Conservation (phyloP, 2,797 vertebrate species). For the Graptemys geographica region DNA sequence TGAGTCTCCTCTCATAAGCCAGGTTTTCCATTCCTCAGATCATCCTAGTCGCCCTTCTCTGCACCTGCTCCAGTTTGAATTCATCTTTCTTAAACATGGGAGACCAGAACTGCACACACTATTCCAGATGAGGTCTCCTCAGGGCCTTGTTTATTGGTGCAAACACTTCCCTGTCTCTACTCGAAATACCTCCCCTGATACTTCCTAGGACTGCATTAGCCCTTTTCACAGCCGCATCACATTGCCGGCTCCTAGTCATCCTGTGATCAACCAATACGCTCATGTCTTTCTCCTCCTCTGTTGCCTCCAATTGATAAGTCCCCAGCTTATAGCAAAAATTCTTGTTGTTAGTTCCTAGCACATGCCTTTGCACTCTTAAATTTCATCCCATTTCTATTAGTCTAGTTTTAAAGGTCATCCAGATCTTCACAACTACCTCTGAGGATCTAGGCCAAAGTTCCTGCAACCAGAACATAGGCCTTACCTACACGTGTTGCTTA, state of each 20-base stretch:
- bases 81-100: too few species aligned
- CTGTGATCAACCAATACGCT: not conserved
- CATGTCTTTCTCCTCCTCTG: accelerated
- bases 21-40: too few species aligned
- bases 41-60: too few species aligned
- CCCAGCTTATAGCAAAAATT: not conserved
- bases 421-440: not conserved
- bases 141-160: too few species aligned
- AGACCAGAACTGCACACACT: too few species aligned
- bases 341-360: not conserved
- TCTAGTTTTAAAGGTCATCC: not conserved
- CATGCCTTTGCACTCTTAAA: not conserved
- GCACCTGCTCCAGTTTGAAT: too few species aligned
- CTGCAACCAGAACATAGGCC: not conserved
- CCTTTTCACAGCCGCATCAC: too few species aligned
- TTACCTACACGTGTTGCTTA: not conserved
- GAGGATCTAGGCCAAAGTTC: not conserved
- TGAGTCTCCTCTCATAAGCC: too few species aligned
- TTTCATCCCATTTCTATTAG: not conserved
- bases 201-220: too few species aligned
- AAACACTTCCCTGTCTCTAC: too few species aligned
- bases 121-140: too few species aligned
- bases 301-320: not conserved
- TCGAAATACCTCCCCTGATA: too few species aligned
- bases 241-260: not conserved